These are phyloP conservation scores for Pantherophis guttatus DNA, from an alignment of 2,113 vertebrate genomes.

Conservation along the genomic window DNA sequence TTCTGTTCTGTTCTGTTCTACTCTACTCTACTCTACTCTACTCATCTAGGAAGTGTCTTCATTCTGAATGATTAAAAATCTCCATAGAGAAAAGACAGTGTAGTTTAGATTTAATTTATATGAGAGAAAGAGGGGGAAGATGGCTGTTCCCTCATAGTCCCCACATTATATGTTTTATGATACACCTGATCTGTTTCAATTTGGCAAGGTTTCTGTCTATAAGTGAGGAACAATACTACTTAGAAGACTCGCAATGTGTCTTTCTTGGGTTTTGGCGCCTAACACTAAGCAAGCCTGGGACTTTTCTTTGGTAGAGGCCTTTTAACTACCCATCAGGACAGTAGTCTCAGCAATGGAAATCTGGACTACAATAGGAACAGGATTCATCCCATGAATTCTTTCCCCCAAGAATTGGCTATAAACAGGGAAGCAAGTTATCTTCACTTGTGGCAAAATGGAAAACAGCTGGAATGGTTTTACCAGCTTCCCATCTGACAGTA, in stretches of 20 bases:
- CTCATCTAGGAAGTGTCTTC: no score
- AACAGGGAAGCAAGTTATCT: not conserved
- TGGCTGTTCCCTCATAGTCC: not conserved
- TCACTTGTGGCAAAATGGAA: not conserved
- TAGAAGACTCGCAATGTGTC: not conserved
- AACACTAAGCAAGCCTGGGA: not conserved
- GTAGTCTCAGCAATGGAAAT: not conserved
- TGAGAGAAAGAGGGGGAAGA: no score
- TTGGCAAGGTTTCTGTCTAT: not conserved
- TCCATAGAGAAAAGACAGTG: no score
- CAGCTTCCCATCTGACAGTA: not conserved
- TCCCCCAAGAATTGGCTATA: not conserved
- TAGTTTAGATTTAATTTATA: no score
- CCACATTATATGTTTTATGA: not conserved
- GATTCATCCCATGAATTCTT: not conserved
- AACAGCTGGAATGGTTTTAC: not conserved
- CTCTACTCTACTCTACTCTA: no score
- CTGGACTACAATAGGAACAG: not conserved
- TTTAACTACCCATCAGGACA: not conserved
- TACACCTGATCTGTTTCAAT: not conserved
- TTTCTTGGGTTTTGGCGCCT: no score
- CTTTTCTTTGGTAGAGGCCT: not conserved
- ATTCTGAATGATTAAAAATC: no score
- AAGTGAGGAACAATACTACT: not conserved
- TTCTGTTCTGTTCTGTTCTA: fast-evolving